Evolutionary conservation across 1,140 invertebrate species (phyloP).

Genomic region (Drosophila willistoni): DNA sequence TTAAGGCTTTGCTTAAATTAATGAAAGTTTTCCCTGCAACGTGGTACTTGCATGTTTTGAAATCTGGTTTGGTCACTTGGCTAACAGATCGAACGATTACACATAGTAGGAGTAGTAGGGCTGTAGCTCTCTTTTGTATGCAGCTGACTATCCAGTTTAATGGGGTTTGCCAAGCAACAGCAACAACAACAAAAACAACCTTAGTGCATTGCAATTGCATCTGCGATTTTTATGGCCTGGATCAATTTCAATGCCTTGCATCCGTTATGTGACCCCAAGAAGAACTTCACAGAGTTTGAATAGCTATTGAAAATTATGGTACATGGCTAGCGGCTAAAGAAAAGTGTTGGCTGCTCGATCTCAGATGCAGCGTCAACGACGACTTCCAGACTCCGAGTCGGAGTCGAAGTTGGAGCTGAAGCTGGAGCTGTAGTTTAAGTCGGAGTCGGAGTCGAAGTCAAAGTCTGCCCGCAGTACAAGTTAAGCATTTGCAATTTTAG

Average conservation of each 20-base stretch:
- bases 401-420: background rate
- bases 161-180: conserved; percentile 27
- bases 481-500: conserved; percentile 48
- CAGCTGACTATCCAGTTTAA: conserved; percentile 42
- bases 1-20: background rate
- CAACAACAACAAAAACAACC: conserved; percentile 25
- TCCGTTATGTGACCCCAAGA: conserved; percentile 70
- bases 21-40: background rate
- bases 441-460: background rate
- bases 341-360: conserved; percentile 66
- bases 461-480: conserved; percentile 4
- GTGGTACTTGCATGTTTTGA: background rate
- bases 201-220: conserved; percentile 43
- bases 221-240: conserved; percentile 60
- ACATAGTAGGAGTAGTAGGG: conserved; percentile 3
- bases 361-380: conserved; percentile 45
- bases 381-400: conserved; percentile 16
- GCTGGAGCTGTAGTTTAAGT: background rate
- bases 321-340: conserved; percentile 62
- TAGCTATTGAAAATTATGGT: conserved; percentile 74
- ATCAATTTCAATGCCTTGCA: conserved; percentile 70
- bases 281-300: conserved; percentile 69
- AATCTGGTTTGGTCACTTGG: conserved; percentile 8
- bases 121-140: conserved; percentile 9
- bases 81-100: conserved; percentile 3